Base-by-base conservation (phyloP, 2,888 invertebrate genomes). In the Synanthedon tipuliformis region DNA sequence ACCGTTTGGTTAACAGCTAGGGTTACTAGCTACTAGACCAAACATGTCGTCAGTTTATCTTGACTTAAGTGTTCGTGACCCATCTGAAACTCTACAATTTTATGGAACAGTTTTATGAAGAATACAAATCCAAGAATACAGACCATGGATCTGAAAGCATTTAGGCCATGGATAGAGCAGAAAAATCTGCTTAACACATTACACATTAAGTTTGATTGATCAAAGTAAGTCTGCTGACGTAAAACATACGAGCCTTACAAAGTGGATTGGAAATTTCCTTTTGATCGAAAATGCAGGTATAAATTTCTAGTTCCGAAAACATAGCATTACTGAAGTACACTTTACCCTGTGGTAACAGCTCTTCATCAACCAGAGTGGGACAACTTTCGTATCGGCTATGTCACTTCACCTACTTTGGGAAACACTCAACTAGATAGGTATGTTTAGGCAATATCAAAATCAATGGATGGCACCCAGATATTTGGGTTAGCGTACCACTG, bases 341-440 rank as follows among this genome's bases (percentile, higher is more conserved):
- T 45, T n/a, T 45, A 45, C 45, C 45, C 45, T 12, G 45, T 4
- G 45, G 13, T 16, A 49, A 50, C 48, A 48, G 45, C 40, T 51
- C 41, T 53, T 53, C 53, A 53, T 53, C 53, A 51, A 48, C 16
- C 51, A 34, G 48, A 53, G 48, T 48, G 27, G 41, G 53, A 53
- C 53, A 53, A 53, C 50, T 53, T 53, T 50, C 53, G 50, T 53
- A 27, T 49, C 27, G 50, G 49, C 34, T n/a, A 53, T 51, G 53
- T 16, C 53, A 53, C 45, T 53, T 53, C 50, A 23, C 18, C 23
- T 41, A 23, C 41, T 40, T 51, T 27, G 45, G 34, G 40, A 41
- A 49, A 40, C 41, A 52, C 52, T 49, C 16, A 18, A 49, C 49
- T 13, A 18, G 23, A 49, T 49, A 49, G 49, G 49, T 49, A 16